Base-by-base conservation (phyloP, 2,113 vertebrate species). In the Halichoeres trimaculatus region DNA sequence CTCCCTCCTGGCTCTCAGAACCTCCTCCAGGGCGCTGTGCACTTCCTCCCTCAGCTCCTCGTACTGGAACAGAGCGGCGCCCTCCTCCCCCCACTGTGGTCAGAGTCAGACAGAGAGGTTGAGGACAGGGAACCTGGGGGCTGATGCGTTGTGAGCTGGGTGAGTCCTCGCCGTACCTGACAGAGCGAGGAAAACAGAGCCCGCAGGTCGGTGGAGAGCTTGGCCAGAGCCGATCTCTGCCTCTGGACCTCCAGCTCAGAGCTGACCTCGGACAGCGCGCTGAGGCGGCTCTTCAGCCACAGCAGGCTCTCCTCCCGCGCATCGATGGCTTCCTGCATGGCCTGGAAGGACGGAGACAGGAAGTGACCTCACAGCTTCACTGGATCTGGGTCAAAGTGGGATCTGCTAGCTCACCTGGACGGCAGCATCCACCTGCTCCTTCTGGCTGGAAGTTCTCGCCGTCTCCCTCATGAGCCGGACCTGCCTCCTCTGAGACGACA, bases 231-330 rank as follows among this genome's bases (percentile, higher is more conserved):
- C 8, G 93, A 84, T 53, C 93, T 94, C 81, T 95, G 95, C 47
- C 91, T 95, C 76, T 93, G 94, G 12, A 93, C 93, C 80, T 97
- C 96, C 20, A 87, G 80, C 61, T 96, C 94, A 54, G 94, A 89
- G 86, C 95, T 96, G n/a, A 95, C 77, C 10, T 95, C 81, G 0
- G 90, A 93, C 68, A 99, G 87, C 77, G 87, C 82, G 74, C 87
- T 73, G 35, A 99, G 93, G 47, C 93, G 95, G 61, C 92, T 93
- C 88, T 95, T 96, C 34, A 99, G 89, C 96, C 96, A 99, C 78
- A 80, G 79, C 55, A 97, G 91, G 61, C 80, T 93, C 82, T 96
- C 95, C 22, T 95, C 94, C 70, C 93, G 90, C 74, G 91, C 89
- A 51, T 88, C 90, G 26, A 93, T 80, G 17, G 83, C 93, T 54